Base-by-base conservation (phyloP, 2,888 invertebrate genomes). In the Homarus gammarus region DNA sequence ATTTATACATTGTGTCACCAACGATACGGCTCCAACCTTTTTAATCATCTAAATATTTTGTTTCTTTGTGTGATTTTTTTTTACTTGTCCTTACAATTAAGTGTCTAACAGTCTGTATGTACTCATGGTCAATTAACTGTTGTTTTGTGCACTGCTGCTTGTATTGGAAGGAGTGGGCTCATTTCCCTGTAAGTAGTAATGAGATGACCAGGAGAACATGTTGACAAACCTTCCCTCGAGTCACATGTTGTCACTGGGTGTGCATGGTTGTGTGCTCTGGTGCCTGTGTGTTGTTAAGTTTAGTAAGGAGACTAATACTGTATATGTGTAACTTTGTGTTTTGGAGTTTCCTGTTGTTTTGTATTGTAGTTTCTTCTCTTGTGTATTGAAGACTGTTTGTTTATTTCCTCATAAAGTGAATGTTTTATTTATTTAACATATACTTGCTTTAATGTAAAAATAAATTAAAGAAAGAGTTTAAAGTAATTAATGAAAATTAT, bases 181-280 rank as follows among this genome's bases (percentile, higher is more conserved):
- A 93, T 92, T 93, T 93, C 73, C 93, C 93, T 90, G 93, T 93
- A 93, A 93, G 93, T 93, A 93, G 84, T 90, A 22, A 70, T 84
- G 84, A 72, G 12, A 10, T 56, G 84, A 44, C 77, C 61, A 22
- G 27, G 61, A 61, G 56, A 36, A 84, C 77, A 51, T 56, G 40
- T n/a, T n/a, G n/a, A n/a, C n/a, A n/a, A n/a, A 61, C 40, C 18
- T 38, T 73, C n/a, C 0, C 31, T 56, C 36, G 33, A 79, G 78
- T 44, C 31, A 15, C 78, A 27, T 79, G 78, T 78, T 15, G 49
- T n/a, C n/a, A n/a, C 27, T 77, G 8, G 2, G 49, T 36, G 61
- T 61, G n/a, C 15, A 6, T 33, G 6, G 15, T 22, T 81, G 68
- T 79, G 61, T 79, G 56, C 18, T 33, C 22, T 22, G 10, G 38